phyloP scores from a whole-genome alignment of 2,888 invertebrate species.

The Acanthopleura granulata region DNA sequence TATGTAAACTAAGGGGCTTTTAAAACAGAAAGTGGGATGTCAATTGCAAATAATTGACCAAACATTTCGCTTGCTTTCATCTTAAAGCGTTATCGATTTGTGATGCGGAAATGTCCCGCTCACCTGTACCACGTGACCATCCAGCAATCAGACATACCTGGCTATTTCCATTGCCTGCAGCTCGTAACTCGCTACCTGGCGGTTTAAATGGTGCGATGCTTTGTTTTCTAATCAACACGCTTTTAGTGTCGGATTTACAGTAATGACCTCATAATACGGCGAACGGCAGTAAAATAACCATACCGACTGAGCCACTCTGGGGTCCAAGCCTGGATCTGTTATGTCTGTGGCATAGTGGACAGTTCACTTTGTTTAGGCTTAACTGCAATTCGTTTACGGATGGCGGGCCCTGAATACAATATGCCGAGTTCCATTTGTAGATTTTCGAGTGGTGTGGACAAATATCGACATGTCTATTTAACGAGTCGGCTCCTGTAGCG shows the following conservation, averaged over 20 bases:
- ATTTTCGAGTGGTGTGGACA: neutral
- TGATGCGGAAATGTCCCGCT: neutral
- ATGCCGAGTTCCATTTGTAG: neutral
- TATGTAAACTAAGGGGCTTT: constrained; percentile 3
- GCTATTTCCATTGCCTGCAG: too few relatives aligned
- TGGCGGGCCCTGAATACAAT: neutral
- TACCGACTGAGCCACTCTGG: too few relatives aligned
- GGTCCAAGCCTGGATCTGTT: too few relatives aligned
- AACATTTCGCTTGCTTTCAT: constrained; percentile 4
- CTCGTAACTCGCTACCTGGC: neutral
- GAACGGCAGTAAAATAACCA: too few relatives aligned
- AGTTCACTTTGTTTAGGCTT: neutral
- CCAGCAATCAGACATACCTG: too few relatives aligned
- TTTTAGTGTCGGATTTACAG: constrained; percentile 3
- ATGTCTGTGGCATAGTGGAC: too few relatives aligned
- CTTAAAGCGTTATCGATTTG: neutral
- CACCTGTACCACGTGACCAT: neutral
- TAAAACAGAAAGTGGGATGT: constrained; percentile 9
- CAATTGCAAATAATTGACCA: constrained; percentile 9
- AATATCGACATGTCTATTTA: constrained; percentile 6
- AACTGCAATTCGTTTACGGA: neutral
- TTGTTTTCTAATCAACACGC: constrained; percentile 16
- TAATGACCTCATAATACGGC: neutral
- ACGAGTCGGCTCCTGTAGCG: neutral
- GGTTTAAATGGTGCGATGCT: neutral